phyloP scores from a whole-genome alignment of 1,140 invertebrate species.

The Drosophila rhopaloa region DNA sequence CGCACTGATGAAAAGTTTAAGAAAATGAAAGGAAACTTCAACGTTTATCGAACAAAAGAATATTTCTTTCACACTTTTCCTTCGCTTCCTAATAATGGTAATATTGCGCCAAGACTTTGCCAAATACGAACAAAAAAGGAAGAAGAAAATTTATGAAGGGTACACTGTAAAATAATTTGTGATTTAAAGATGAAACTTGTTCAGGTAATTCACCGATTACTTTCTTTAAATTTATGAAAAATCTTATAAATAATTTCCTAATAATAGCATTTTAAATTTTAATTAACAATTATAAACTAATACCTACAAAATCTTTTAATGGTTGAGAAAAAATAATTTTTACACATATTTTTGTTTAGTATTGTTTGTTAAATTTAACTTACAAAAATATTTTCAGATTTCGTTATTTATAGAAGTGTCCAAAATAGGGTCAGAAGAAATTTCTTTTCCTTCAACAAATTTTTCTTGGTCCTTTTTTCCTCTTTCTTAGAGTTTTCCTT shows the following conservation, averaged over 20 bases:
- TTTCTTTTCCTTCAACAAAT: conserved; percentile 4
- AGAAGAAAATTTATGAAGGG: background rate
- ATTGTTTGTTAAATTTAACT: too few species aligned
- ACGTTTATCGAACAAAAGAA: conserved; percentile 32
- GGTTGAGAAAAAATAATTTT: too few species aligned
- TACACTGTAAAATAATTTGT: background rate
- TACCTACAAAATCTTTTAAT: too few species aligned
- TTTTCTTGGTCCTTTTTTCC: conserved; percentile 8
- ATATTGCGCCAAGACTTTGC: conserved; percentile 24
- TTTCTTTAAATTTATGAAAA: too few species aligned
- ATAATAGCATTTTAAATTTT: too few species aligned
- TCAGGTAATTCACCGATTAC: too few species aligned
- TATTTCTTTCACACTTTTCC: conserved; percentile 14
- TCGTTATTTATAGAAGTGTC: conserved; percentile 5
- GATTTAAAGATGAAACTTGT: too few species aligned
- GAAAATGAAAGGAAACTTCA: conserved; percentile 40
- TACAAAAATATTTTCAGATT: too few species aligned
- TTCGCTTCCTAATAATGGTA: conserved; percentile 24
- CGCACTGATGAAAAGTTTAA: conserved; percentile 46
- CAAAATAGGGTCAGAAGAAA: conserved; percentile 22
- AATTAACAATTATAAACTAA: too few species aligned
- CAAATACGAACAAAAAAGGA: background rate
- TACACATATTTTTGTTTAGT: too few species aligned
- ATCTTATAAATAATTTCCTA: too few species aligned
- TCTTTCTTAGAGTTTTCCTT: conserved; percentile 3